A percentile compares a stretch with the other conserved stretches of the same genome.
Conservation (phyloP, 1,140 invertebrate species). For the Drosophila pectinifera region DNA sequence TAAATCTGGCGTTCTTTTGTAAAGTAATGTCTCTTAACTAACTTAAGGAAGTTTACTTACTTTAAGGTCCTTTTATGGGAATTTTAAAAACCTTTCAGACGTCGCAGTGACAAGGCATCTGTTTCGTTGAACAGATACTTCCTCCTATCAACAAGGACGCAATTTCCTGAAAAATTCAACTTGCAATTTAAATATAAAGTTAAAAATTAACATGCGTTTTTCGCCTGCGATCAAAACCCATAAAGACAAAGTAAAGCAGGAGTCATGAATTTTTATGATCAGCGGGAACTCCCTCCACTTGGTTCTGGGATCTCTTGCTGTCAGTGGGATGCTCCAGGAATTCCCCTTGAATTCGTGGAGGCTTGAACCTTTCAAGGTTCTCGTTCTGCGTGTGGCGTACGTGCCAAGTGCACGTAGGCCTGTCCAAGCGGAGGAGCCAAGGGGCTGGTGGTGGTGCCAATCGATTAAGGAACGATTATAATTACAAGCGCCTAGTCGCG, state of each 20-base stretch:
- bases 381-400: conserved; percentile 50
- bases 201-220: conserved; percentile 7
- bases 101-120: background rate
- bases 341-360: conserved; percentile 46
- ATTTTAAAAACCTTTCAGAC: too few species aligned
- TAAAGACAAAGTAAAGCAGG: conserved; percentile 13
- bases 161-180: background rate
- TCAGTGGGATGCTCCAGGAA: conserved; percentile 47
- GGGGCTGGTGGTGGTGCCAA: conserved; percentile 14
- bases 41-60: too few species aligned
- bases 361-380: conserved; percentile 76
- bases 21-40: background rate
- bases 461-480: conserved; percentile 47
- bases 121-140: background rate
- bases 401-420: conserved; percentile 65
- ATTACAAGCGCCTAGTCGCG: conserved; percentile 40
- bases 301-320: background rate
- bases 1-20: background rate
- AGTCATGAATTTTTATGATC: conserved; percentile 31
- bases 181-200: conserved; percentile 18
- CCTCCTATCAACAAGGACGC: background rate
- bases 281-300: conserved; percentile 28
- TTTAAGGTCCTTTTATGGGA: background rate
- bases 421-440: background rate
- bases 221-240: conserved; percentile 5